These are phyloP conservation scores for Takifugu ocellatus DNA, from an alignment of 2,797 vertebrate species.

Conservation along the genomic window DNA sequence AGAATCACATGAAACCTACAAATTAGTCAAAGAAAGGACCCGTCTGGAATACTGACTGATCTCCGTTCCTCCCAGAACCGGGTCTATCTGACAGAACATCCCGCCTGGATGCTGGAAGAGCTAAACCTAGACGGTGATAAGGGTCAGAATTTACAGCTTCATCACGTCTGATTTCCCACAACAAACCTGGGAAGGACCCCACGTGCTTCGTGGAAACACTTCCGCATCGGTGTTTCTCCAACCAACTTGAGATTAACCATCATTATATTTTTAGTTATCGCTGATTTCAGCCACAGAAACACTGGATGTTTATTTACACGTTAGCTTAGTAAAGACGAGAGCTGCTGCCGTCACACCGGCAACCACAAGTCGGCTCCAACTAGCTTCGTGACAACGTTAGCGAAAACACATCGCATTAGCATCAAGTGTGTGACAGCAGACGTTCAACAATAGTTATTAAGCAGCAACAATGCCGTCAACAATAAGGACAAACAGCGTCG, in stretches of 20 bases:
- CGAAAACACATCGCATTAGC: conserved; percentile 30
- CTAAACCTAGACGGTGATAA: too few species aligned
- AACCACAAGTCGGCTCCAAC: conserved; percentile 22
- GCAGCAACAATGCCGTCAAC: not conserved
- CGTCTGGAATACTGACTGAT: too few species aligned
- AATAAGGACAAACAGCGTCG: too few species aligned
- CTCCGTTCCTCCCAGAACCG: too few species aligned
- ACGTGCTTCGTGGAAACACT: conserved; percentile 58
- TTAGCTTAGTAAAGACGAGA: not conserved
- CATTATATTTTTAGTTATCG: too few species aligned
- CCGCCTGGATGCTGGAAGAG: too few species aligned
- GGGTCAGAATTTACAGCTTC: not conserved
- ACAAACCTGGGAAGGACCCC: conserved; percentile 27
- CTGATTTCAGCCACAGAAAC: too few species aligned
- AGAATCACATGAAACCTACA: conserved; percentile 59
- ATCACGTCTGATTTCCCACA: not conserved
- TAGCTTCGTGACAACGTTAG: conserved; percentile 46
- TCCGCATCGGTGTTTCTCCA: conserved; percentile 25
- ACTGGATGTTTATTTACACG: too few species aligned
- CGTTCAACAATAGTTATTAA: not conserved
- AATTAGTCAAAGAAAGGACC: conserved; percentile 3
- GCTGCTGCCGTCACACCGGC: conserved; percentile 39
- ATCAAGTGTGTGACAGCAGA: conserved; percentile 34
- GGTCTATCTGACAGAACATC: too few species aligned
- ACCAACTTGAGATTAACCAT: conserved; percentile 14